Percentiles rank a stretch among this genome's conserved stretches.
These are phyloP conservation scores for Cochlearius cochlearius DNA, from an alignment of 2,113 vertebrate species.

Conservation along the genomic window DNA sequence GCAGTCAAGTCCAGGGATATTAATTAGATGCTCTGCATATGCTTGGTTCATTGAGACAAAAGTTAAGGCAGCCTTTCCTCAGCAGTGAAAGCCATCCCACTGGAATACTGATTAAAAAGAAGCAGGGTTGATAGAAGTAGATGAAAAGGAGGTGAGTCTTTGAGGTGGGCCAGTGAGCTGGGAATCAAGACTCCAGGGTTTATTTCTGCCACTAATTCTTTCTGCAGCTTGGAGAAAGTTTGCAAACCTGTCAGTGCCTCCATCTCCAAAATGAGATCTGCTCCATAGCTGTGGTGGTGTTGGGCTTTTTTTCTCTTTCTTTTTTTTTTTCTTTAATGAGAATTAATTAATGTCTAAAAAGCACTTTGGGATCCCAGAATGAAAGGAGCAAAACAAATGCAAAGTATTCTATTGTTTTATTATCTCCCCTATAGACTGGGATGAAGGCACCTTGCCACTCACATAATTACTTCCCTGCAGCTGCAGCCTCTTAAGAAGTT, in stretches of 20 bases:
- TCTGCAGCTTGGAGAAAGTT: neutral
- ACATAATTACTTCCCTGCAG: conserved; percentile 31
- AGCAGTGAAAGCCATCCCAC: neutral
- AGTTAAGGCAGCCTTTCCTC: conserved; percentile 11
- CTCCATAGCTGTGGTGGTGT: neutral
- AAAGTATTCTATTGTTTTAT: conserved; percentile 37
- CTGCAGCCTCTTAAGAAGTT: conserved; percentile 48
- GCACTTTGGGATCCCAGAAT: neutral
- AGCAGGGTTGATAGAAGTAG: neutral
- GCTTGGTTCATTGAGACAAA: conserved; percentile 5
- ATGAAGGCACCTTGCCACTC: conserved; percentile 30
- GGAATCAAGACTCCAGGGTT: neutral
- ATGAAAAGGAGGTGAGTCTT: neutral
- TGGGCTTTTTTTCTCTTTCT: neutral
- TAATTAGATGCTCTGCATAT: conserved; percentile 15
- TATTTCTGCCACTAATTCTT: neutral
- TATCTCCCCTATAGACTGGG: neutral
- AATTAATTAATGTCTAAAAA: conserved; percentile 49
- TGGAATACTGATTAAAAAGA: conserved; percentile 28
- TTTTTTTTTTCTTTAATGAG: neutral
- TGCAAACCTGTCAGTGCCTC: neutral
- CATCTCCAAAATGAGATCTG: neutral
- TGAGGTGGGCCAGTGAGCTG: neutral
- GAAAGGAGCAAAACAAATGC: conserved; percentile 40
- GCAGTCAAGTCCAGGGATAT: neutral